Percentiles rank a stretch among this genome's conserved stretches.
phyloP scores from a whole-genome alignment of 1,140 invertebrate species.

The Procambarus clarkii region DNA sequence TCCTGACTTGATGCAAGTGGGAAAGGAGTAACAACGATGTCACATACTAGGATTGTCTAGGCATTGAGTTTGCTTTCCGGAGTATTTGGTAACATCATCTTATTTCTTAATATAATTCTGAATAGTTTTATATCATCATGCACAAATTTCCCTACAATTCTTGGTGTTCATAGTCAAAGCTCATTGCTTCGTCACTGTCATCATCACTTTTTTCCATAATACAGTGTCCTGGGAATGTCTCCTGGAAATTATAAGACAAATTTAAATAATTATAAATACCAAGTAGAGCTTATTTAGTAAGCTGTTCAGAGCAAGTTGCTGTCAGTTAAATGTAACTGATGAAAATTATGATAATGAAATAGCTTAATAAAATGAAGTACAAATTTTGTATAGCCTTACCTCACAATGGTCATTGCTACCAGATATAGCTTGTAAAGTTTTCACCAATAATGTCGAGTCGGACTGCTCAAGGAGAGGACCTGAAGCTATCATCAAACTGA shows the following conservation, averaged over 20 bases:
- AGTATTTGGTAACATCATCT: neutral
- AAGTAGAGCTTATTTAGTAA: neutral
- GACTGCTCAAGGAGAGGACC: slow-evolving; percentile 6
- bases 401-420: slow-evolving; percentile 10
- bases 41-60: neutral
- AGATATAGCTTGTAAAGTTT: slow-evolving; percentile 21
- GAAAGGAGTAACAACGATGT: too few relatives aligned
- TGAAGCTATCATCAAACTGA: slow-evolving; percentile 13
- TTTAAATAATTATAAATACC: neutral
- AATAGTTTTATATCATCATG: neutral
- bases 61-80: neutral
- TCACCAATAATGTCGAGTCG: neutral
- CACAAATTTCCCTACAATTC: neutral
- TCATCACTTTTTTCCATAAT: neutral
- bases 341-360: too few relatives aligned
- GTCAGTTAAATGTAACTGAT: neutral
- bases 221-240: neutral
- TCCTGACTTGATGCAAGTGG: neutral
- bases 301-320: neutral
- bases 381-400: slow-evolving; percentile 1
- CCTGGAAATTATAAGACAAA: neutral
- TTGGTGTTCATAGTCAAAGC: neutral
- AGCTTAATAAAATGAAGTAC: too few relatives aligned
- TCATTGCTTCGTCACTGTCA: neutral
- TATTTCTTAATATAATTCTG: neutral